phyloP scores from a whole-genome alignment of 2,113 vertebrate species.

The Epinephelus moara region DNA sequence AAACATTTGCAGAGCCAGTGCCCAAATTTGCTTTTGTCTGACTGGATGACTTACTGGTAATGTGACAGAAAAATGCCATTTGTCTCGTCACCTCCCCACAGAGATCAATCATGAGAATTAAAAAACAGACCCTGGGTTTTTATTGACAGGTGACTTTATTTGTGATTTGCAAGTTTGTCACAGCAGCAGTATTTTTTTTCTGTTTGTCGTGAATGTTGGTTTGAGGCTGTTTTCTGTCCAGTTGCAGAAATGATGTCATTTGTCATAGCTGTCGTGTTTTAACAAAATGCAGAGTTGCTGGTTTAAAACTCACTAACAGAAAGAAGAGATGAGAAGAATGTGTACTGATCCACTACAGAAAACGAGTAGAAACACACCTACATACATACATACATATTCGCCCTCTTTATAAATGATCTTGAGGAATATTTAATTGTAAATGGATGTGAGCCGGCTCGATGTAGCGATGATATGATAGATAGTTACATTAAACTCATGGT shows the following conservation, averaged over 20 bases:
- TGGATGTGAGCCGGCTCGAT: too few relatives aligned
- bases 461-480: too few relatives aligned
- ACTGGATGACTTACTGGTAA: conserved; percentile 35
- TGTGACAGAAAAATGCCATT: conserved; percentile 21
- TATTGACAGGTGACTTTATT: background rate
- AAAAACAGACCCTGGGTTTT: background rate
- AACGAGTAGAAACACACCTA: background rate
- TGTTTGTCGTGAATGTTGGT: background rate
- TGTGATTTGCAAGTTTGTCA: background rate
- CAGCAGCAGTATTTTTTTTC: background rate
- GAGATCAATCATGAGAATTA: conserved; percentile 22
- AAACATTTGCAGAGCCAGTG: conserved; percentile 50
- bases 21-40: conserved; percentile 46
- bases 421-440: too few relatives aligned
- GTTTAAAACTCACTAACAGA: background rate
- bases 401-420: too few relatives aligned
- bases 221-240: background rate
- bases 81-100: conserved; percentile 16
- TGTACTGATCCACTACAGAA: background rate
- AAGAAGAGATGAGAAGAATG: background rate
- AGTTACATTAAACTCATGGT: too few relatives aligned
- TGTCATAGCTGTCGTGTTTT: background rate
- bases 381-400: too few relatives aligned
- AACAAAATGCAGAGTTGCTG: background rate
- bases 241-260: background rate